Base-by-base conservation (phyloP, 2,113 vertebrate species). In the Ailuropoda melanoleuca region DNA sequence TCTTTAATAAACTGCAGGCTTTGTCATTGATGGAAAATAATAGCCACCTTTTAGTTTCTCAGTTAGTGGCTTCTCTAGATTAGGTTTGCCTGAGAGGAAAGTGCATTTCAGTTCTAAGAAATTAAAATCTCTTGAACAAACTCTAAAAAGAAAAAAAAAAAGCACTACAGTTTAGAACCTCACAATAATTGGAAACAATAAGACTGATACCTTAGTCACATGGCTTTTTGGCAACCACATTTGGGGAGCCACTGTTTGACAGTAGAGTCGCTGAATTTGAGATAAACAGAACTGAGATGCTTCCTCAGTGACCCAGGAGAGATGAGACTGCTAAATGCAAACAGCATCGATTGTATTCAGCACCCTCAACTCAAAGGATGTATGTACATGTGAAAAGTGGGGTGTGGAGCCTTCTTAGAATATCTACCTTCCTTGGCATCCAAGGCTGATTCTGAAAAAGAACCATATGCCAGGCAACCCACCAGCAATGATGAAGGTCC, bases 11-110 rank as follows among this genome's bases (percentile, higher is more conserved):
- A 72, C 24, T 77, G 4, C 84, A 84, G 88, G 29, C 92, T 97
- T 97, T 96, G 81, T 83, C 17, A 86, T 80, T 18, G 66, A 55
- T 3, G 5, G 17, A 15, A 87, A 70, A 37, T 96, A 96, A 37
- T 92, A 72, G 48, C 60, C 70, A 72, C 68, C 19, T 29, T 96
- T 85, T 39, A 66, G 74, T 60, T 55, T 86, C 62, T 66, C 90
- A 96, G 80, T 96, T 83, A 95, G 94, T 48, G 91, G 62, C 74
- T 80, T 97, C 39, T 96, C 78, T 84, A 74, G 12, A 2, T 93
- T 98, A 77, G 81, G 43, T 95, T 80, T 97, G 83, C 95, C 93
- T 97, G 18, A 66, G 82, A 97, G 21, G 80, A 96, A 93, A 95
- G 13, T 70, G 12, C 1, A 75, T 66, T 50, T 19, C 14, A 9